Evolutionary conservation across 2,888 invertebrate genomes (phyloP).

Genomic region (Lepidocyrtinus sp.): DNA sequence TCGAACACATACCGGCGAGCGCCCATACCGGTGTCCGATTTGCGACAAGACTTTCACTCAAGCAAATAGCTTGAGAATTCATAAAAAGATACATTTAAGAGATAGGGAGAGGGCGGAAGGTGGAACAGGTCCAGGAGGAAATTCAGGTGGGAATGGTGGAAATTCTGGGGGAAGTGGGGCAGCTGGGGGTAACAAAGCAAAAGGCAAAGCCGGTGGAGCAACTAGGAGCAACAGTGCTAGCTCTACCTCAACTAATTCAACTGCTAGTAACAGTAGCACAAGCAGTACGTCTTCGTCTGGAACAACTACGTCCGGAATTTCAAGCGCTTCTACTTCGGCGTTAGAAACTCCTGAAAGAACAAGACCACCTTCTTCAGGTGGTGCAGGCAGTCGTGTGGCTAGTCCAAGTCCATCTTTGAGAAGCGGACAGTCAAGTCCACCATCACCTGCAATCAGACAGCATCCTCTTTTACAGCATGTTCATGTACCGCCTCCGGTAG

Average conservation of each 20-base stretch:
- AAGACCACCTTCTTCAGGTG: conserved; percentile 34
- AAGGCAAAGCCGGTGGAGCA: conserved; percentile 8
- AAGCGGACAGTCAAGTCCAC: conserved; percentile 49
- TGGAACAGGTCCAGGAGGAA: conserved; percentile 16
- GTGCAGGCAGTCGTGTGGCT: conserved; percentile 40
- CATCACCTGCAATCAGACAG: conserved; percentile 41
- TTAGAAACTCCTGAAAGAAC: conserved; percentile 54
- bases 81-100: conserved; percentile 65
- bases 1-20: conserved; percentile 62
- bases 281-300: conserved; percentile 17
- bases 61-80: conserved; percentile 66
- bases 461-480: conserved; percentile 50
- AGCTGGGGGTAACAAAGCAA: conserved; percentile 16
- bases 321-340: conserved; percentile 51
- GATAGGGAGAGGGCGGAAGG: conserved; percentile 47
- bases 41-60: conserved; percentile 66
- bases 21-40: conserved; percentile 63
- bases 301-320: conserved; percentile 52
- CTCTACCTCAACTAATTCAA: conserved; percentile 42
- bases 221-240: conserved; percentile 31
- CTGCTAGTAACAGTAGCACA: conserved; percentile 28
- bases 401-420: conserved; percentile 46
- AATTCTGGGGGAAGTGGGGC: neutral
- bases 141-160: neutral
- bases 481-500: conserved; percentile 55